Evolutionary conservation across 1,140 invertebrate species (phyloP).

Genomic region (Drosophila baimaii): DNA sequence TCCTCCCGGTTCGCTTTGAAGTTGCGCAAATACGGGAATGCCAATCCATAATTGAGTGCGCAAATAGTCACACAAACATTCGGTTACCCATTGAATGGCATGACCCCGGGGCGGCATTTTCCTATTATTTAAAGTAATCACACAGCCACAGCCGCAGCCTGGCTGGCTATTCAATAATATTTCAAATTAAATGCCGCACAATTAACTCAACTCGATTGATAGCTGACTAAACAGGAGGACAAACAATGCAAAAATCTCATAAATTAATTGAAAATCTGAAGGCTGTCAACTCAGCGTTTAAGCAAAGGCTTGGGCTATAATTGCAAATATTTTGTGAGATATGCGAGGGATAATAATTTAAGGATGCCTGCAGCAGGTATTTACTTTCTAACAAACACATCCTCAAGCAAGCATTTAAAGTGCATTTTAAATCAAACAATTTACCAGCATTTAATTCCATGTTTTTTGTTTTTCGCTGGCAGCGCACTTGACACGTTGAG

Average conservation of each 20-base stretch:
- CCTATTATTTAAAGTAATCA: slow-evolving; percentile 14
- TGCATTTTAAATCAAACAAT: too few relatives aligned
- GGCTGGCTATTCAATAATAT: slow-evolving; percentile 3
- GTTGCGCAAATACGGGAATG: slow-evolving; percentile 20
- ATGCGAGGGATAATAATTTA: not conserved
- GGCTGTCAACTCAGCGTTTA: not conserved
- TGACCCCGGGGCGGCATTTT: slow-evolving; percentile 10
- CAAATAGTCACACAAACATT: slow-evolving; percentile 37
- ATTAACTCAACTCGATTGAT: not conserved
- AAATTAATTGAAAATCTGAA: not conserved
- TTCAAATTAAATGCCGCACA: slow-evolving; percentile 1
- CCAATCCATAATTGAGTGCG: slow-evolving; percentile 42
- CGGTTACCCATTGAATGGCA: slow-evolving; percentile 18
- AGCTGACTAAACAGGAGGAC: not conserved
- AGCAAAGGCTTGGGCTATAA: not conserved
- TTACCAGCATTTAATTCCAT: too few relatives aligned
- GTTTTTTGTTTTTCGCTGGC: not conserved
- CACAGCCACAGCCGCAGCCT: slow-evolving; percentile 5
- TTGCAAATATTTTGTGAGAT: slow-evolving; percentile 5
- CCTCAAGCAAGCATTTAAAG: not conserved
- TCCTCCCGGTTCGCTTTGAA: slow-evolving; percentile 15
- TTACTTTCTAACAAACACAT: not conserved
- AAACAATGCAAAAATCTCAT: not conserved
- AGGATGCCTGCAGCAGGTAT: not conserved
- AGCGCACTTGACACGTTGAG: not conserved